Base-by-base conservation (phyloP, 2,888 invertebrate species). In the Sylvicola fuscatus region DNA sequence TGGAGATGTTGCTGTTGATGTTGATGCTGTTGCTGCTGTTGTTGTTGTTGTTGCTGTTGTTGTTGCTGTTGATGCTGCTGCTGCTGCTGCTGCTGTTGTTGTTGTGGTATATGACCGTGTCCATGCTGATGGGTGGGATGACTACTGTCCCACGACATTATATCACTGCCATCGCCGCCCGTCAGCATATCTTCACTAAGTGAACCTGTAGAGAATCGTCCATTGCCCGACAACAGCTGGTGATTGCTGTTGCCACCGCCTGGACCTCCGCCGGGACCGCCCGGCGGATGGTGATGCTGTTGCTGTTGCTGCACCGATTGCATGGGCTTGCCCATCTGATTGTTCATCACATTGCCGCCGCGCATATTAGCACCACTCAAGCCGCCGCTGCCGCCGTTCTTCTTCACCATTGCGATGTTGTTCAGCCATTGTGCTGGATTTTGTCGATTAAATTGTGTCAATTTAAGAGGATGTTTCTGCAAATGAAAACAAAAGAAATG, bases 381-480 rank as follows among this genome's bases (percentile, higher is more conserved):
- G n/a, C n/a, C n/a, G n/a, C n/a, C n/a, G n/a, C n/a, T n/a, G 34
- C 68, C 69, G 17, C 70, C 69, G 44, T 77, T 70, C 44, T 72
- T 75, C 52, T 78, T 78, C 47, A 77, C 73, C 67, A 77, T 75
- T 32, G 76, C 72, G 34, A 81, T 63, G 50, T 73, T 79, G 52
- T 77, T 80, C 28, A 80, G 60, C 79, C 81, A 81, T 50, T 80
- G 80, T 15, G 77, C 37, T 2, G 52, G 45, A 50, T 78, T 82
- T 51, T 82, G 84, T 48, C 83, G 71, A 54, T 75, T 78, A 55
- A 86, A 78, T 52, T 86, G 87, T 37, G 80, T 79, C 55, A 80
- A 72, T 66, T 90, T 90, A 47, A 84, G 66, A 3, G 89, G 89
- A 59, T 87, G 81, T 66, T 89, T 90, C 72, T 82, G 65, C 39